phyloP scores from a whole-genome alignment of 2,797 vertebrate species.

The Cetoscarus ocellatus region DNA sequence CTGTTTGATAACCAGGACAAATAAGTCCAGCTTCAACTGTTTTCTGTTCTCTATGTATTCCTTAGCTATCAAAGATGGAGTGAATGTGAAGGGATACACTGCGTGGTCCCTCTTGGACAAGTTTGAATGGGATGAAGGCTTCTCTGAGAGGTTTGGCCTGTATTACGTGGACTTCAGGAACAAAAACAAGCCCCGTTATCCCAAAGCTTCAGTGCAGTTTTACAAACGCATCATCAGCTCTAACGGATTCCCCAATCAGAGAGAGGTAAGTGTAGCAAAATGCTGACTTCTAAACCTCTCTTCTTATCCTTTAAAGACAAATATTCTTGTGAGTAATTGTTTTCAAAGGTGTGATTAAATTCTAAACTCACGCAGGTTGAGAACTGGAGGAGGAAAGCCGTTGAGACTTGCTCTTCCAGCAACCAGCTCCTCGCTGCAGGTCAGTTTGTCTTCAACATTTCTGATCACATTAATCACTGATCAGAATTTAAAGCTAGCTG shows the following conservation, averaged over 20 bases:
- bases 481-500: constrained; percentile 64
- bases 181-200: constrained; percentile 92
- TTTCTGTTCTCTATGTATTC: constrained; percentile 14
- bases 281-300: neutral
- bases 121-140: constrained; percentile 97
- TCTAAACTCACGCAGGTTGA: constrained; percentile 83
- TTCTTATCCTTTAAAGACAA: neutral
- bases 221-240: constrained; percentile 90
- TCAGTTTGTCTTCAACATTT: constrained; percentile 67
- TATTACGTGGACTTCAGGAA: constrained; percentile 92
- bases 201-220: constrained; percentile 93
- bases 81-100: constrained; percentile 92
- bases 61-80: constrained; percentile 93
- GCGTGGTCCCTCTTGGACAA: constrained; percentile 96
- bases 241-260: constrained; percentile 93
- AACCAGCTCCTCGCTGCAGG: constrained; percentile 91
- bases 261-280: constrained; percentile 82
- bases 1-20: neutral
- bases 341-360: neutral
- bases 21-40: too few species aligned
- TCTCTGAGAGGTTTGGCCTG: constrained; percentile 92
- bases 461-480: constrained; percentile 17
- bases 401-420: constrained; percentile 89
- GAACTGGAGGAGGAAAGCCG: constrained; percentile 87
- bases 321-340: neutral